These are phyloP conservation scores for Pterocles burchelli DNA, from an alignment of 2,113 vertebrate genomes.

Conservation along the genomic window DNA sequence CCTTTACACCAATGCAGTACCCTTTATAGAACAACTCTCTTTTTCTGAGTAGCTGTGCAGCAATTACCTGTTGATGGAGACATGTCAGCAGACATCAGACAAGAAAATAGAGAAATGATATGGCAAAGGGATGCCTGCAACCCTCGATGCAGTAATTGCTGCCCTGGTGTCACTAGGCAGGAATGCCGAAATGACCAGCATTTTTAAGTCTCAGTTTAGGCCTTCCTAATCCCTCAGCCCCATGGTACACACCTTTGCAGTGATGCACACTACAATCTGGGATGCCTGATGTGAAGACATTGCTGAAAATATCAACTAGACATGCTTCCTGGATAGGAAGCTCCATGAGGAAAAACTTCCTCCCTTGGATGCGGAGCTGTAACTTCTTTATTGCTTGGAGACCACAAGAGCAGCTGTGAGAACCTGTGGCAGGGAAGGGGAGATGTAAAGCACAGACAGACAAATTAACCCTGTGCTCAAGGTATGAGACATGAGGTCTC, in stretches of 20 bases:
- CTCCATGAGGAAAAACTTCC: neutral
- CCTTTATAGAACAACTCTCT: neutral
- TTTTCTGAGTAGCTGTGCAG: neutral
- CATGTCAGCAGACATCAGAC: neutral
- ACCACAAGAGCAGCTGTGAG: neutral
- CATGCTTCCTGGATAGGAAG: neutral
- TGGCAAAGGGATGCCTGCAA: neutral
- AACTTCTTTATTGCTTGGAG: neutral
- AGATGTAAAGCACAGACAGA: neutral
- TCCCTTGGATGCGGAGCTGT: neutral
- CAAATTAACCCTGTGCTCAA: neutral
- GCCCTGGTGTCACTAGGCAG: neutral
- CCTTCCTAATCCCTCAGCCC: neutral
- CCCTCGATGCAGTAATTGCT: neutral
- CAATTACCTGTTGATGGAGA: neutral
- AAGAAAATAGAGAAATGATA: neutral
- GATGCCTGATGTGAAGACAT: neutral
- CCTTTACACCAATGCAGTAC: neutral
- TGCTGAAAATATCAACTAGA: neutral
- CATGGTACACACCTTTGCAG: neutral
- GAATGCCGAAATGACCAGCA: neutral
- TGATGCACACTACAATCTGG: rapidly evolving
- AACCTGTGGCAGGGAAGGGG: neutral
- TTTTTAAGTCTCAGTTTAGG: neutral
- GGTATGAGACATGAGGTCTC: neutral